Base-by-base conservation (phyloP, 2,797 vertebrate species). In the Takifugu rubripes region DNA sequence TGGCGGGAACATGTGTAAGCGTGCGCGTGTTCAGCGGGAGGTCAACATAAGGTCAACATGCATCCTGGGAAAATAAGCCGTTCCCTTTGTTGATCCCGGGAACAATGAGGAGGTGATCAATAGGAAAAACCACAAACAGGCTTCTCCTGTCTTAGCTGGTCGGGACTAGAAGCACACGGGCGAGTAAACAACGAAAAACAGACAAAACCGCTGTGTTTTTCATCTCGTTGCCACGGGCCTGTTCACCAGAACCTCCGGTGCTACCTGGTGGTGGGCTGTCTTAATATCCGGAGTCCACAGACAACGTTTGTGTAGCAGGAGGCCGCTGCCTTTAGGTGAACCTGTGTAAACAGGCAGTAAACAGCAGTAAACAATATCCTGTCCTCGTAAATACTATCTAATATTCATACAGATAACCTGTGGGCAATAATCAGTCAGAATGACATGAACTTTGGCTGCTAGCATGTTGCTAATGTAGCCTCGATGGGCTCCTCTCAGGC, bases 101-200 rank as follows among this genome's bases (percentile, higher is more conserved):
- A 66, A 79, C 69, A 79, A 79, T 24, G 47, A 71, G 58, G 57
- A 62, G 25, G 54, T 65, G 54, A 55, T 82, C 62, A 77, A 66
- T 66, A 26, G 75, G 9, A 52, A 65, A 21, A 64, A 63, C 3
- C 56, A 78, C 62, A 71, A 73, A 70, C 26, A 2, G 50, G 74
- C 54, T 58, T 66, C 60, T 79, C 64, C 75, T 84, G 76, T 83
- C 74, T 84, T 79, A 72, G 29, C 79, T 79, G 63, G 74, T 80
- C 64, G 52, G 63, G 50, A 71, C 77, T 70, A 68, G 73, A 86
- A 81, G 36, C 67, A 61, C 52, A 66, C 75, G 68, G 70, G 72
- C 51, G 25, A 48, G 56, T 47, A 33, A 67, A 76, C 74, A 78
- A 66, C 60, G 29, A 59, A 46, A 70, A 82, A 75, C 71, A 53